Percentiles rank a stretch among this genome's conserved stretches.
These are phyloP conservation scores for Cryptoleucopteryx plumbea DNA, from an alignment of 2,113 vertebrate genomes.

Conservation along the genomic window DNA sequence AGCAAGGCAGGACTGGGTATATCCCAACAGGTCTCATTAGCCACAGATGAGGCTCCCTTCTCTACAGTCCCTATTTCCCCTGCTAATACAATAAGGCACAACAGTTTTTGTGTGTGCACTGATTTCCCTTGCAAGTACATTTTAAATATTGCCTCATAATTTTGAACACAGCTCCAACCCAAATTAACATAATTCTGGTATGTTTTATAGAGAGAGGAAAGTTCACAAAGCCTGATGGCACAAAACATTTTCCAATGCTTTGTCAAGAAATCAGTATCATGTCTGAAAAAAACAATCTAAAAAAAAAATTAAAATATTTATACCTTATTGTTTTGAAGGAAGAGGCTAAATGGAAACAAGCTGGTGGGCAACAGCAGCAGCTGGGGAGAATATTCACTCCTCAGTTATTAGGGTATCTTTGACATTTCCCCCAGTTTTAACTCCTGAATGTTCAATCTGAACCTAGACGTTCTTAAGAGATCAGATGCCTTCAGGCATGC, in stretches of 20 bases:
- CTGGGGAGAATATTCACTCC: constrained; percentile 66
- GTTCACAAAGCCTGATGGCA: not conserved
- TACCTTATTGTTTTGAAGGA: constrained; percentile 70
- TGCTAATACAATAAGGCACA: not conserved
- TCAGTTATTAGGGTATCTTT: not conserved
- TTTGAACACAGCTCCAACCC: not conserved
- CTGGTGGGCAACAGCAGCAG: constrained; percentile 71
- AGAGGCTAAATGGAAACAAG: constrained; percentile 76
- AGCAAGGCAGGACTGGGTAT: not conserved
- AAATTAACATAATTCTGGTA: not conserved
- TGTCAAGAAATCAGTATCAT: constrained; percentile 12
- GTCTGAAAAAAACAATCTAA: constrained; percentile 5
- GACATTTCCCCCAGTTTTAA: not conserved
- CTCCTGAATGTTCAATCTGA: not conserved
- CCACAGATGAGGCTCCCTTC: not conserved
- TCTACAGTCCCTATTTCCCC: not conserved
- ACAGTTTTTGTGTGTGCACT: not conserved
- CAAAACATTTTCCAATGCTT: not conserved
- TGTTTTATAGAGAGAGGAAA: not conserved
- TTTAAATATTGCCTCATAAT: not conserved
- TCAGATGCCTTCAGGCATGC: not conserved
- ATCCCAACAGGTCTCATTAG: not conserved
- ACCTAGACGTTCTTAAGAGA: not conserved
- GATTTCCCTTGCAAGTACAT: not conserved
- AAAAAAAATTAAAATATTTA: not conserved